phyloP scores from a whole-genome alignment of 2,113 vertebrate genomes.

The Sialia sialis region DNA sequence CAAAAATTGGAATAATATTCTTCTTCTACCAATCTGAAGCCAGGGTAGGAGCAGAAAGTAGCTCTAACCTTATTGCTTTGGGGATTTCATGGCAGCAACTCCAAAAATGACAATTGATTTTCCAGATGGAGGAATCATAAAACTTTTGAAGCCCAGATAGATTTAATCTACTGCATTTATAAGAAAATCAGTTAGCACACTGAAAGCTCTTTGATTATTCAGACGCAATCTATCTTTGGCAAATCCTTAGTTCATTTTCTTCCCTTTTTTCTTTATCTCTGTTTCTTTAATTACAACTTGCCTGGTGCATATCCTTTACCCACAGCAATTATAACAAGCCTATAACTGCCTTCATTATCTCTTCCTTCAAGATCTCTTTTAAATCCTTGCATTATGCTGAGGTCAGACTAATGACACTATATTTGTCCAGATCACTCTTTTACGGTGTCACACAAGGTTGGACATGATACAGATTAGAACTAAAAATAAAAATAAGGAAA shows the following conservation, averaged over 20 bases:
- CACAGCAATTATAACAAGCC: conserved; percentile 6
- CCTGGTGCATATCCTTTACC: conserved; percentile 9
- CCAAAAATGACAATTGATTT: conserved; percentile 2
- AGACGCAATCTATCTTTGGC: background rate
- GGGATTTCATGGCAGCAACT: background rate
- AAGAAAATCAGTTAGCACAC: conserved; percentile 1
- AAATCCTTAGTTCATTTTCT: background rate
- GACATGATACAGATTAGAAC: background rate
- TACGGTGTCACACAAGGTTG: background rate
- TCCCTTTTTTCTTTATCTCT: conserved; percentile 23
- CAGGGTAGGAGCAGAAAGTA: background rate
- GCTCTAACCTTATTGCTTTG: background rate
- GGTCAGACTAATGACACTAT: background rate
- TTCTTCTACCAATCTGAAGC: background rate
- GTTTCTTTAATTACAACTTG: conserved; percentile 45
- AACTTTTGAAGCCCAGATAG: background rate
- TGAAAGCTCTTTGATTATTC: background rate
- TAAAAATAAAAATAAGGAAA: background rate
- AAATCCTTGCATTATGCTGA: background rate
- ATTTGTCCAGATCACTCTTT: background rate
- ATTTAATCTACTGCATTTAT: conserved; percentile 5
- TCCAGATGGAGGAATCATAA: background rate
- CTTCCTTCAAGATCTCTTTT: background rate
- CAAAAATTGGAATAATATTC: background rate
- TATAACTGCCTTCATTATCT: conserved; percentile 12